Evolutionary conservation across 2,113 vertebrate genomes (phyloP).

Genomic region (Prochilodus magdalenae): DNA sequence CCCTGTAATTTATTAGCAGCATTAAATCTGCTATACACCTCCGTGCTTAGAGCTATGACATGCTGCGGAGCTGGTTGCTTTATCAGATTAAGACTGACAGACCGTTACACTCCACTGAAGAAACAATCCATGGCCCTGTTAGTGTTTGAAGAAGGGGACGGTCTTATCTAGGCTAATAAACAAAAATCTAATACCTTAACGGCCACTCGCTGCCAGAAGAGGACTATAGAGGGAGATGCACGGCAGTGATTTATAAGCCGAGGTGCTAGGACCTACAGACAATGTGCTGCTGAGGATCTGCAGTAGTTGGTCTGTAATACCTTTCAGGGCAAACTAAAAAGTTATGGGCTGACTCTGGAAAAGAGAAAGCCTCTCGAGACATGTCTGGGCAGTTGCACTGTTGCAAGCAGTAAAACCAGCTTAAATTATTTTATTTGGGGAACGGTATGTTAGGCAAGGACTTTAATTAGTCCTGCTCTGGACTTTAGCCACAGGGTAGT

Average conservation of each 20-base stretch:
- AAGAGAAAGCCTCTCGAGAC: constrained; percentile 3
- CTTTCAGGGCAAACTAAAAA: background rate
- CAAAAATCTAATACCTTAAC: background rate
- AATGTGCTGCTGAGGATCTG: background rate
- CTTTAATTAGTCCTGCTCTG: constrained; percentile 21
- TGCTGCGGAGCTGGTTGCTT: constrained; percentile 9
- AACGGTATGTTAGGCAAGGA: background rate
- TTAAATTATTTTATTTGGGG: background rate
- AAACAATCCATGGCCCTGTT: background rate
- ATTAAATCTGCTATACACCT: constrained; percentile 32
- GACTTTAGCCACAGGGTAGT: background rate
- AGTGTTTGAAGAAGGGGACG: background rate
- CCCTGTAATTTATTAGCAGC: constrained; percentile 36
- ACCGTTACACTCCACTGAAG: background rate
- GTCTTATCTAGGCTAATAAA: constrained; percentile 44
- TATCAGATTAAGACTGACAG: constrained; percentile 29
- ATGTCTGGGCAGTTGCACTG: constrained; percentile 12
- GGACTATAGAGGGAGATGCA: background rate
- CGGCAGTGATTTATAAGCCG: constrained; percentile 13
- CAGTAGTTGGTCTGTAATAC: background rate
- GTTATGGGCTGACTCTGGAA: background rate
- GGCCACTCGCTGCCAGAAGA: background rate
- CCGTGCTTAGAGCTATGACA: background rate
- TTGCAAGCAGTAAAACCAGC: background rate
- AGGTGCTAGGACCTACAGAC: background rate